Conservation (phyloP, 2,113 vertebrate species). For the Chascanopsetta lugubris region DNA sequence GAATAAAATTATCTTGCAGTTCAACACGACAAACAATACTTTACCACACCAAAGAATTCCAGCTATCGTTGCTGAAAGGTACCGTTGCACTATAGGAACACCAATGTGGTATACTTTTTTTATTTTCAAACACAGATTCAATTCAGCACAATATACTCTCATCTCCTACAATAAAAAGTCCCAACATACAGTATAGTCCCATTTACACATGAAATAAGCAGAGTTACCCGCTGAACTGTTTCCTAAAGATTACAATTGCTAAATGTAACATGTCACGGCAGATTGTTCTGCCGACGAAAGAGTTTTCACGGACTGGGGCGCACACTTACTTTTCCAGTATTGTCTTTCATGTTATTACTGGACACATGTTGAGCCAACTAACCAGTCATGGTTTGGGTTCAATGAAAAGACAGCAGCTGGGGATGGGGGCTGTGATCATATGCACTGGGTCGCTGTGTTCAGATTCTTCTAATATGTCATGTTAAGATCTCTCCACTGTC, state of each 20-base stretch:
- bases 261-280: conserved; percentile 26
- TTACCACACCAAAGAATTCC: conserved; percentile 56
- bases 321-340: conserved; percentile 20
- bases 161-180: conserved; percentile 55
- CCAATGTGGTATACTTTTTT: conserved; percentile 73
- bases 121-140: conserved; percentile 45
- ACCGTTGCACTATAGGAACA: conserved; percentile 71
- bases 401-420: not conserved
- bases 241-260: conserved; percentile 50
- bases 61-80: conserved; percentile 61
- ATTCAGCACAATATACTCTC: conserved; percentile 59
- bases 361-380: conserved; percentile 24
- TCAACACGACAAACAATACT: conserved; percentile 64
- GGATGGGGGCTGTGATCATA: not conserved
- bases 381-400: conserved; percentile 7
- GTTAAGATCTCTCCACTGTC: conserved; percentile 17
- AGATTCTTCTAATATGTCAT: conserved; percentile 20
- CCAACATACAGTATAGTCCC: conserved; percentile 55
- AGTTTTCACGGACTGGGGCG: conserved; percentile 22
- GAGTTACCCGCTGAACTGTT: conserved; percentile 43
- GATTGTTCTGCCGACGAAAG: conserved; percentile 7
- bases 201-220: conserved; percentile 55
- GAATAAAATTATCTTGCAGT: conserved; percentile 31
- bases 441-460: conserved; percentile 1
- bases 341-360: conserved; percentile 8